Evolutionary conservation across 2,888 invertebrate species (phyloP).

Genomic region (Lasioglossum villosulum): DNA sequence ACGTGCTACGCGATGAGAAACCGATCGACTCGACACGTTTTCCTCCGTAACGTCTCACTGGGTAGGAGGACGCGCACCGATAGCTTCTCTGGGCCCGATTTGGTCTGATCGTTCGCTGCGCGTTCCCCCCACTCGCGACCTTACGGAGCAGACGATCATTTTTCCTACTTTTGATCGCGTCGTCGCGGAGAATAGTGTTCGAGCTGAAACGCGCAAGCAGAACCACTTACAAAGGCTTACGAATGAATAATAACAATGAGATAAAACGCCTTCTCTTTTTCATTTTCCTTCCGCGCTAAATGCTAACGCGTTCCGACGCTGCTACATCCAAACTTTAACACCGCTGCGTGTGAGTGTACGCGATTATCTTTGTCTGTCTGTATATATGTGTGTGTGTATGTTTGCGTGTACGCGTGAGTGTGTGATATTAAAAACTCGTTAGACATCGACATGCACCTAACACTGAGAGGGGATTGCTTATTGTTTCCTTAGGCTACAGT

Average conservation of each 20-base stretch:
- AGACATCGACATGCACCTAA: constrained; percentile 78
- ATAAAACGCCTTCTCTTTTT: constrained; percentile 24
- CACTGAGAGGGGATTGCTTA: constrained; percentile 73
- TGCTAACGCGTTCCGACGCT: constrained; percentile 60
- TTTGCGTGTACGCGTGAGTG: background rate
- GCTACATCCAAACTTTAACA: constrained; percentile 59
- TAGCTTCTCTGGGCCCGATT: background rate
- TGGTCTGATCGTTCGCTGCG: background rate
- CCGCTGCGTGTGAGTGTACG: constrained; percentile 24
- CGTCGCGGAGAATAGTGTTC: constrained; percentile 27
- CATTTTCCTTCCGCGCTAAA: constrained; percentile 10
- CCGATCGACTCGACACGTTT: constrained; percentile 40
- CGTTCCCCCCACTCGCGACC: background rate
- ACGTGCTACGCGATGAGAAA: constrained; percentile 61
- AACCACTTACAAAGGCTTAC: constrained; percentile 59
- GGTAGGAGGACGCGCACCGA: background rate
- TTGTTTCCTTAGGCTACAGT: constrained; percentile 61
- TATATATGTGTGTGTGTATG: background rate
- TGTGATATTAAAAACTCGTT: constrained; percentile 69
- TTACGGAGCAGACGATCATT: background rate
- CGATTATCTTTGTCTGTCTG: background rate
- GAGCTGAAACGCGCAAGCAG: constrained; percentile 59
- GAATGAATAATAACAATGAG: constrained; percentile 56
- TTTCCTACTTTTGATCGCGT: background rate
- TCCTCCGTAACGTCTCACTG: background rate